A percentile compares a stretch with the other conserved stretches of the same genome.
Conservation (phyloP, 2,797 vertebrate species). For the Tapera naevia region DNA sequence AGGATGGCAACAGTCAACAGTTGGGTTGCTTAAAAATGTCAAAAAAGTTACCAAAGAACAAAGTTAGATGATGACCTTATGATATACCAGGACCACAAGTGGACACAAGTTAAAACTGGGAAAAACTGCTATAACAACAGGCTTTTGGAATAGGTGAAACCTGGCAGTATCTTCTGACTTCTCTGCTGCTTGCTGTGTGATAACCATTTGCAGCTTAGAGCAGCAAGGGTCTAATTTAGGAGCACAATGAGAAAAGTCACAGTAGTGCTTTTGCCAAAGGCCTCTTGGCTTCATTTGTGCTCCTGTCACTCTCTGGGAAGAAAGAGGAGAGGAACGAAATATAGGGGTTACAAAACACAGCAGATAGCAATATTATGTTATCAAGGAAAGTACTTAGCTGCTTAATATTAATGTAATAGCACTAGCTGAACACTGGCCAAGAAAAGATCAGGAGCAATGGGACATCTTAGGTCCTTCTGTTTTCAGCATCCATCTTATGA, state of each 20-base stretch:
- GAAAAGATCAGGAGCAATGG: background rate
- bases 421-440: background rate
- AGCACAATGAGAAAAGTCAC: too few species aligned
- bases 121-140: background rate
- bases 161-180: background rate
- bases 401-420: background rate
- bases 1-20: background rate
- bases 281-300: background rate
- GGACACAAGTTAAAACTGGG: background rate
- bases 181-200: background rate
- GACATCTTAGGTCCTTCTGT: background rate
- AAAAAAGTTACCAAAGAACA: background rate
- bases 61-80: background rate
- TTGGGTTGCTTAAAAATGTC: background rate
- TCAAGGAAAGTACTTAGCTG: background rate
- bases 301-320: accelerated
- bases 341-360: background rate
- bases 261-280: background rate
- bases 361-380: background rate
- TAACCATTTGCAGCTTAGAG: accelerated
- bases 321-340: background rate
- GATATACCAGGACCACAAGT: background rate
- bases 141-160: background rate
- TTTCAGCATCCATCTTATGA: background rate
- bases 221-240: background rate